Evolutionary conservation across 2,888 invertebrate genomes (phyloP).

Genomic region (Chesias legatella): DNA sequence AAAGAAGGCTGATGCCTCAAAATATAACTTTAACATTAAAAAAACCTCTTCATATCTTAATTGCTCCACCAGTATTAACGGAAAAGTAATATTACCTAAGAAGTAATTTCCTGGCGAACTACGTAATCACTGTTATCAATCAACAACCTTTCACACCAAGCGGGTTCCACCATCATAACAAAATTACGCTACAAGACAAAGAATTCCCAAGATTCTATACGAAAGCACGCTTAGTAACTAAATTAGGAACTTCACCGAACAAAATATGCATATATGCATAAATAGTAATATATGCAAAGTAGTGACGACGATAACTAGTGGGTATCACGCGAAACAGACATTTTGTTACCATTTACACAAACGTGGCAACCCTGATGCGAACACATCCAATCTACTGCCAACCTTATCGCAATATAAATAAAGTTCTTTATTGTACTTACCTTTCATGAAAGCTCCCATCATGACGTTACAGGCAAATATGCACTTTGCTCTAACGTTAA

Average conservation of each 20-base stretch:
- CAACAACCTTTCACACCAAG: slow-evolving; percentile 5
- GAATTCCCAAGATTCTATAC: slow-evolving; percentile 10
- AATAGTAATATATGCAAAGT: slow-evolving; percentile 72
- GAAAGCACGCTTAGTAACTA: slow-evolving; percentile 13
- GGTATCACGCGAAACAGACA: slow-evolving; percentile 72
- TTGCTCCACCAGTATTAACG: too few relatives aligned
- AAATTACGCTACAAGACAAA: slow-evolving; percentile 13
- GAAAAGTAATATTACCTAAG: too few relatives aligned
- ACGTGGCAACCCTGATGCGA: slow-evolving; percentile 19
- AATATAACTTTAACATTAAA: too few relatives aligned
- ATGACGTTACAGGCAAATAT: too few relatives aligned
- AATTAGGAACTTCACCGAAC: slow-evolving; percentile 44
- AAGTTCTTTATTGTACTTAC: slow-evolving; percentile 30
- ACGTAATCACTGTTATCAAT: slow-evolving; percentile 10
- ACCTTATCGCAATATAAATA: slow-evolving; percentile 29
- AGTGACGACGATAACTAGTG: slow-evolving; percentile 66
- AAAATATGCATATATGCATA: slow-evolving; percentile 45
- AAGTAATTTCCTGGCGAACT: neutral
- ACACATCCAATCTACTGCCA: slow-evolving; percentile 20
- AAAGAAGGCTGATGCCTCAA: too few relatives aligned
- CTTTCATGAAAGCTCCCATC: too few relatives aligned
- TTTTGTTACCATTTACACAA: slow-evolving; percentile 75
- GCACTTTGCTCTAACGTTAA: too few relatives aligned
- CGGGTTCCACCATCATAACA: slow-evolving; percentile 8
- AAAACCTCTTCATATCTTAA: too few relatives aligned